Evolutionary conservation across 2,797 vertebrate genomes (phyloP).

Genomic region (Danionella dracula): DNA sequence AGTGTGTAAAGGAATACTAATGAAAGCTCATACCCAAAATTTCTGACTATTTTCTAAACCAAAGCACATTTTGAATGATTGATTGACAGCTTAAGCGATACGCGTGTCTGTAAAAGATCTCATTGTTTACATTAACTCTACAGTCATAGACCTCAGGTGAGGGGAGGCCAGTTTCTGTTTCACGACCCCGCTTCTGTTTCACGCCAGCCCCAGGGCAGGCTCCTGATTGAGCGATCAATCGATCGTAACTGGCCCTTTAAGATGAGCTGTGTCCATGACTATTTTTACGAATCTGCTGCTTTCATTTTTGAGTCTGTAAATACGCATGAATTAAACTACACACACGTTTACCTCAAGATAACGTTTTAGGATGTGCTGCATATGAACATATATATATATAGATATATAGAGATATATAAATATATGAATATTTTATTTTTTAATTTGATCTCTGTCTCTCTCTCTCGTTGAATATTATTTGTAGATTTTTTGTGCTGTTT

Average conservation of each 20-base stretch:
- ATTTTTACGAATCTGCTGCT: slow-evolving; percentile 35
- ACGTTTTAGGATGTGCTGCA: slow-evolving; percentile 34
- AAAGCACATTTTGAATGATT: slow-evolving; percentile 86
- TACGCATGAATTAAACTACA: slow-evolving; percentile 29
- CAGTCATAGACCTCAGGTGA: slow-evolving; percentile 87
- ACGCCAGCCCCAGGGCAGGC: too few relatives aligned
- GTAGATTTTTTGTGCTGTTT: background rate
- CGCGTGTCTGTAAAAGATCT: slow-evolving; percentile 80
- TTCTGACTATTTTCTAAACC: slow-evolving; percentile 89
- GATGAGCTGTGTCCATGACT: background rate
- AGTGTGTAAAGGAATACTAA: slow-evolving; percentile 53
- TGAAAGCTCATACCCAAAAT: slow-evolving; percentile 84
- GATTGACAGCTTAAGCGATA: slow-evolving; percentile 67
- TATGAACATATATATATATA: slow-evolving; percentile 12
- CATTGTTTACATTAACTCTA: slow-evolving; percentile 90
- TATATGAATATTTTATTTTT: slow-evolving; percentile 33
- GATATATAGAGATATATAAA: slow-evolving; percentile 21
- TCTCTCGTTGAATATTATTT: slow-evolving; percentile 7
- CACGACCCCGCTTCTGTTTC: too few relatives aligned
- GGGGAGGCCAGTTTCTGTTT: slow-evolving; percentile 67
- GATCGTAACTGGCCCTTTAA: too few relatives aligned
- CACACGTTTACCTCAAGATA: slow-evolving; percentile 38
- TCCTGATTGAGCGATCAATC: too few relatives aligned
- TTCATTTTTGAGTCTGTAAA: slow-evolving; percentile 30
- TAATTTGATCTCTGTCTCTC: background rate